Percentiles rank a stretch among this genome's conserved stretches.
Conservation (phyloP, 2,113 vertebrate genomes). For the Megaceryle torquata region DNA sequence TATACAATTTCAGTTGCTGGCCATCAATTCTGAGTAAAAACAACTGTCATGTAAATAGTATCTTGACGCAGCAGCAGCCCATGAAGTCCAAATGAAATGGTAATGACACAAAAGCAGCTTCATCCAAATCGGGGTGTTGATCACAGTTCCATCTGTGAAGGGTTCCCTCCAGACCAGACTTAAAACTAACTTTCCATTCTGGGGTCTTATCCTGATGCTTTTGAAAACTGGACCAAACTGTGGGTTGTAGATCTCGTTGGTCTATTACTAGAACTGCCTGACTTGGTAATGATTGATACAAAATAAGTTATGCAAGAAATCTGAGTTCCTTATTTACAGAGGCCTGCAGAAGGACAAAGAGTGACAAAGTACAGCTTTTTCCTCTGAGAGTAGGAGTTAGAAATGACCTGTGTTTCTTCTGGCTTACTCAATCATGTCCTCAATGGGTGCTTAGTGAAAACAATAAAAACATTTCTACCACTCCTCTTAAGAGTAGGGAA, state of each 20-base stretch:
- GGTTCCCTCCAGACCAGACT: neutral
- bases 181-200: neutral
- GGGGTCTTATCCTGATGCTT: neutral
- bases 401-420: neutral
- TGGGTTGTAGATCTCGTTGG: neutral
- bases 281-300: neutral
- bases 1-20: neutral
- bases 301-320: neutral
- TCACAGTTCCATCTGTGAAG: neutral
- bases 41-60: neutral
- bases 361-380: neutral
- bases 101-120: neutral
- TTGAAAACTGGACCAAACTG: neutral
- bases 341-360: neutral
- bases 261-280: neutral
- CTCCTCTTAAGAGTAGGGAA: neutral
- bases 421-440: neutral
- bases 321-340: neutral
- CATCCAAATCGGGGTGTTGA: neutral
- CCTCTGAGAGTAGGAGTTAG: neutral
- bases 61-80: neutral
- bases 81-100: neutral
- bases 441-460: neutral
- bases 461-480: neutral
- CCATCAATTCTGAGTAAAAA: neutral